These are phyloP conservation scores for Ia io DNA, from an alignment of 2,113 vertebrate genomes.

Conservation along the genomic window DNA sequence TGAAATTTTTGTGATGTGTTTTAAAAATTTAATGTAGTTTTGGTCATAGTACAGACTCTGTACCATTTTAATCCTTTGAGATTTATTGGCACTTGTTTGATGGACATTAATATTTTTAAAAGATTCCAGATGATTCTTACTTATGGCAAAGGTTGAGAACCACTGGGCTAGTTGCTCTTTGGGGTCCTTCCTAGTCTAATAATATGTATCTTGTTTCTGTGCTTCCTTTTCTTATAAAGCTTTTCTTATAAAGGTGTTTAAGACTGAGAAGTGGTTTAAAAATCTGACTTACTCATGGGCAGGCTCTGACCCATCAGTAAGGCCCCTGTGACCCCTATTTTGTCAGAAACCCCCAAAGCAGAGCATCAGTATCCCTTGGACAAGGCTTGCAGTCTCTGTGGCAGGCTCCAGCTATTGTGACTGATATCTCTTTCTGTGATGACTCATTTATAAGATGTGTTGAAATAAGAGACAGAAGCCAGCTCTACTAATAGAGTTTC, in stretches of 20 bases:
- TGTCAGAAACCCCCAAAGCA: background rate
- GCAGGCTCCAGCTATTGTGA: slow-evolving; percentile 48
- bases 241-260: background rate
- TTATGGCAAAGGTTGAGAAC: background rate
- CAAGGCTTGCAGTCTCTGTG: background rate
- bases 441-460: slow-evolving; percentile 70
- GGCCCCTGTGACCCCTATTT: background rate
- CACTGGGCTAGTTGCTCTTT: background rate
- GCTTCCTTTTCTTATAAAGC: background rate
- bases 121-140: background rate
- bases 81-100: background rate
- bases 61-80: background rate
- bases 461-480: slow-evolving; percentile 51
- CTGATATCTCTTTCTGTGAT: slow-evolving; percentile 56
- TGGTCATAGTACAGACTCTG: too few species aligned
- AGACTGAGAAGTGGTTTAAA: background rate
- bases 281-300: background rate
- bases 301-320: background rate
- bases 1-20: background rate
- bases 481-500: slow-evolving; percentile 54
- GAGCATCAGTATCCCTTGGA: background rate
- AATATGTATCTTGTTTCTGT: background rate
- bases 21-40: background rate
- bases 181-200: background rate
- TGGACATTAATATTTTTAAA: background rate